Evolutionary conservation across 2,113 vertebrate genomes (phyloP), one percentile per base, ranked within the genome.

Genomic region (Edolisoma coerulescens): DNA sequence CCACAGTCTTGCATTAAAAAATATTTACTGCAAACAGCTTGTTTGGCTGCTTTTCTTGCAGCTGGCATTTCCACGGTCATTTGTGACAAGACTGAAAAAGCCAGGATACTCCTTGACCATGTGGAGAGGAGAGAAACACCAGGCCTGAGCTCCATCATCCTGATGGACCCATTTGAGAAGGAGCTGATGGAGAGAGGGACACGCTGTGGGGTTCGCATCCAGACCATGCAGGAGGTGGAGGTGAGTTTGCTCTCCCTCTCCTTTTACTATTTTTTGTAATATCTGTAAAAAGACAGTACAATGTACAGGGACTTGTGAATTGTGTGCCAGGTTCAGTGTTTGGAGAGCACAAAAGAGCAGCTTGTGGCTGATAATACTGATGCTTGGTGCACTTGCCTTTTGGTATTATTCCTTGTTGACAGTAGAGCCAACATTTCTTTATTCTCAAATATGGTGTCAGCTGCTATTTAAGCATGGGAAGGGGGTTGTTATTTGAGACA

Each of bases 61-160:
- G 99, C 99, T 42, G 99, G 99, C 88, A 99, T 99, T 93, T 98
- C 98, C 95, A 99, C 98, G 0, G 99, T 99, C 74, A 99, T 99
- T 42, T 99, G 99, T 65, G 99, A 99, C 96, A 99, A 99, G 68
- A 97, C 98, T 7, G 99, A 99, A 76, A 99, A 99, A 94, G 99
- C 99, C 33, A 94, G 93, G 76, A 97, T 98, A 52, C 99, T 99
- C 37, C 96, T 99, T 47, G 98, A 98, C 41, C 99, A 99, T 0
- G 98, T 99, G 96, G 98, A 99, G 97, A 98, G 97, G 87, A 98
- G 94, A 76, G 98, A 99, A 88, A 99, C 98, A 0, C 98, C 98
- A 0, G 98, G 98, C 52, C 97, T 99, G 91, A 98, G 97, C 80
- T 98, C 97, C 79, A 98, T 99, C 89, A 98, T 99, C 97, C 97